phyloP scores from a whole-genome alignment of 2,888 invertebrate species.

The Orchesellides sinensis region DNA sequence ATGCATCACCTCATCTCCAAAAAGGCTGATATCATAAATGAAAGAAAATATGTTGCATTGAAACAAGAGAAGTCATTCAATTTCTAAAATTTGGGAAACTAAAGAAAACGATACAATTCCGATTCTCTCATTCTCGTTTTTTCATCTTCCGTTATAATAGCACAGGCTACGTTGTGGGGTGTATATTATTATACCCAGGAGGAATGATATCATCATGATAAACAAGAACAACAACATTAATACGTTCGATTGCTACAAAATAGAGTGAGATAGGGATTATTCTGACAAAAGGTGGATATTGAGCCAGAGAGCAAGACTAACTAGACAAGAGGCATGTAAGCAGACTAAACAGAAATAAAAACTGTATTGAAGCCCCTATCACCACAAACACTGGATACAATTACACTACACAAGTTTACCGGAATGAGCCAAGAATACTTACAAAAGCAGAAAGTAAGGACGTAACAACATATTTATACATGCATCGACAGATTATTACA shows the following conservation, averaged over 20 bases:
- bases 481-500: neutral
- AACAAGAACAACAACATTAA: neutral
- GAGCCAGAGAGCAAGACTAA: neutral
- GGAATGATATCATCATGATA: neutral
- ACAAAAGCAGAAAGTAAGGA: constrained; percentile 14
- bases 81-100: constrained; percentile 13
- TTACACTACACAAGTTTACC: constrained; percentile 7
- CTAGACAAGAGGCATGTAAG: neutral
- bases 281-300: neutral
- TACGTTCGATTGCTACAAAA: neutral
- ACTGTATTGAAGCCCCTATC: neutral
- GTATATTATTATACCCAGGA: neutral
- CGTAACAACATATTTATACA: neutral
- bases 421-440: constrained; percentile 18
- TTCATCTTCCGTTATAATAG: neutral
- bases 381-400: constrained; percentile 25
- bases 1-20: constrained; percentile 36
- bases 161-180: neutral
- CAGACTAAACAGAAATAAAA: neutral
- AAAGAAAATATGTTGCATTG: neutral
- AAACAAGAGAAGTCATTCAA: constrained; percentile 13
- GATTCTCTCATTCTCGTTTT: neutral
- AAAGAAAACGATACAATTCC: constrained; percentile 2
- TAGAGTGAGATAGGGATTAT: too few relatives aligned
- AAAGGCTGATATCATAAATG: constrained; percentile 33